phyloP scores from a whole-genome alignment of 2,888 invertebrate genomes.

The Alloscopus bannaensis region DNA sequence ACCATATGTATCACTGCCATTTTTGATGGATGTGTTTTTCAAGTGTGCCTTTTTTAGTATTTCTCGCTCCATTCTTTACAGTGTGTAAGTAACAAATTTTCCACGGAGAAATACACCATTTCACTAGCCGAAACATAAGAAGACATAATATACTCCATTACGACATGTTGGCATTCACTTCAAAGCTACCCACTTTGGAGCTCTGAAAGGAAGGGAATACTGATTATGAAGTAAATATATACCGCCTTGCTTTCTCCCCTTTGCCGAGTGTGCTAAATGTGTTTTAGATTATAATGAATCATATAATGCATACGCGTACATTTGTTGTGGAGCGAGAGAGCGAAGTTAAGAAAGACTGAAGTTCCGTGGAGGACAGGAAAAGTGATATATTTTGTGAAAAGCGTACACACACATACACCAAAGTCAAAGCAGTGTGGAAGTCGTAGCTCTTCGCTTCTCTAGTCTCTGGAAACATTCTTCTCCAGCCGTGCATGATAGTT shows the following conservation, averaged over 20 bases:
- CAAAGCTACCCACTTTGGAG: too few species aligned
- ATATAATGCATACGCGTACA: too few species aligned
- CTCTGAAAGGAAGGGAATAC: constrained; percentile 11
- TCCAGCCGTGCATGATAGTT: constrained; percentile 63
- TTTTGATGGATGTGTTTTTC: constrained; percentile 17
- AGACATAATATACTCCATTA: neutral
- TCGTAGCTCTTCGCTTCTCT: constrained; percentile 36
- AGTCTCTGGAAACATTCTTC: constrained; percentile 32
- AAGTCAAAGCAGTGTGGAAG: neutral
- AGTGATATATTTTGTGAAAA: constrained; percentile 46
- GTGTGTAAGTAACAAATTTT: neutral
- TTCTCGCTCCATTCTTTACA: neutral
- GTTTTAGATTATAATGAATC: constrained; percentile 71
- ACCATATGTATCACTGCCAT: neutral
- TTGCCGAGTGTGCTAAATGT: constrained; percentile 63
- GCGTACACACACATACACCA: neutral
- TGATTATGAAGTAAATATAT: constrained; percentile 47
- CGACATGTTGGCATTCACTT: neutral
- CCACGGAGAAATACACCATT: neutral
- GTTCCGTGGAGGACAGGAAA: constrained; percentile 16
- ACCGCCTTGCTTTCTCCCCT: neutral
- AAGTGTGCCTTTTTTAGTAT: neutral
- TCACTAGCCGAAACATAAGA: neutral
- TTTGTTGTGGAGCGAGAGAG: too few species aligned
- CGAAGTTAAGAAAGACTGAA: constrained; percentile 15